Conservation (phyloP, 2,888 invertebrate species). For the Caenorhabditis zanzibari region DNA sequence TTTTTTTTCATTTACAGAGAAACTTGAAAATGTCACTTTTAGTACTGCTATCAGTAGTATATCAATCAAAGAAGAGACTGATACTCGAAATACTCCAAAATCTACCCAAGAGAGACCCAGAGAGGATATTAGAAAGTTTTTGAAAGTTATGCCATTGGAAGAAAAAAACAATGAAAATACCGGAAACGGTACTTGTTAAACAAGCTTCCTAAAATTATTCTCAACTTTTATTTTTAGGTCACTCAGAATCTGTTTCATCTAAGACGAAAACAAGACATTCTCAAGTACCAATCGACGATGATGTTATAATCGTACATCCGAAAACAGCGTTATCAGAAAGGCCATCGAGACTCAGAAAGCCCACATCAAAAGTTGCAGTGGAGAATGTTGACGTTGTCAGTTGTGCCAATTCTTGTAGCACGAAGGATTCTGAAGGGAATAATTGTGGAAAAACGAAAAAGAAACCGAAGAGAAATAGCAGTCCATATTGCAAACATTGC, state of each 20-base stretch:
- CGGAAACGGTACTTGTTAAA: background rate
- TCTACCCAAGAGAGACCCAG: background rate
- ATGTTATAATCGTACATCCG: no score
- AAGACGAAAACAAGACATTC: background rate
- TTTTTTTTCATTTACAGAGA: background rate
- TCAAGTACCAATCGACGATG: background rate
- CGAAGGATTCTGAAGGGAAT: background rate
- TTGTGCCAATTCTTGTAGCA: no score
- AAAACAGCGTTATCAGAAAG: slow-evolving; percentile 9
- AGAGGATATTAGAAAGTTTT: background rate
- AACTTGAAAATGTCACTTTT: background rate
- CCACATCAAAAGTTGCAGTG: slow-evolving; percentile 2
- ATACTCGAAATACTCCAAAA: no score
- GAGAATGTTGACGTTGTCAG: no score
- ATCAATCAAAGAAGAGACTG: no score
- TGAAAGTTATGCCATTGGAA: background rate
- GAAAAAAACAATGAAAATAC: background rate
- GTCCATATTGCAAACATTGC: slow-evolving; percentile 48
- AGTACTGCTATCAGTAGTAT: no score
- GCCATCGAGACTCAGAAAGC: slow-evolving; percentile 16
- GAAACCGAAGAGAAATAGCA: background rate
- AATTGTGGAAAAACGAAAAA: background rate
- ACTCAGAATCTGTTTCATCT: no score
- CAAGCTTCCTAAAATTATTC: background rate
- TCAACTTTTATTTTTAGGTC: no score